Percentiles rank a stretch among this genome's conserved stretches.
These are phyloP conservation scores for Typhlichthys subterraneus DNA, from an alignment of 2,797 vertebrate genomes.

Conservation along the genomic window DNA sequence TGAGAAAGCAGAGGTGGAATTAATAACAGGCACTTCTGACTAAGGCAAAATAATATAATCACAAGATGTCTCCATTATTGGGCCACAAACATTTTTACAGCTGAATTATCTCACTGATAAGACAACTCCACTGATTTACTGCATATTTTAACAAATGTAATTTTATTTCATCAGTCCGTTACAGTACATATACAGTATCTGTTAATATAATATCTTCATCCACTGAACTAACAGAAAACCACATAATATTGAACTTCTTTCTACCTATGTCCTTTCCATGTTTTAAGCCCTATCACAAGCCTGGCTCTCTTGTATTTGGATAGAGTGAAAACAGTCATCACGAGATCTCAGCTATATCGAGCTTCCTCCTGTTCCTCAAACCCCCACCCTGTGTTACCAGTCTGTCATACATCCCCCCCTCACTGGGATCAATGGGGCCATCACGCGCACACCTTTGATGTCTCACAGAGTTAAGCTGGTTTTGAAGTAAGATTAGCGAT, in stretches of 20 bases:
- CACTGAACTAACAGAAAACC: not conserved
- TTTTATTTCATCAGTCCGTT: slow-evolving; percentile 8
- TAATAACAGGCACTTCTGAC: slow-evolving; percentile 27
- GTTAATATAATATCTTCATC: not conserved
- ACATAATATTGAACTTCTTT: not conserved
- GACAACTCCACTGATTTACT: not conserved
- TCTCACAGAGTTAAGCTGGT: slow-evolving; percentile 79
- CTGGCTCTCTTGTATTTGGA: slow-evolving; percentile 36
- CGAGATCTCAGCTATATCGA: slow-evolving; percentile 68
- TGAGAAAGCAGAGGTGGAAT: slow-evolving; percentile 37
- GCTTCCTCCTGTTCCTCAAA: slow-evolving; percentile 49
- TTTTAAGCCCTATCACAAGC: slow-evolving; percentile 48
- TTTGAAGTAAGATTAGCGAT: slow-evolving; percentile 81
- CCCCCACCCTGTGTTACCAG: slow-evolving; percentile 69
- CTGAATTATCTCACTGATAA: slow-evolving; percentile 5
- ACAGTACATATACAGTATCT: too few species aligned
- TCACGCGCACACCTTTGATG: slow-evolving; percentile 80
- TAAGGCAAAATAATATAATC: slow-evolving; percentile 29
- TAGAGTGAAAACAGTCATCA: slow-evolving; percentile 67
- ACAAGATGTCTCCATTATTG: slow-evolving; percentile 29
- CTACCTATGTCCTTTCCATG: slow-evolving; percentile 26
- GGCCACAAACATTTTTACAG: slow-evolving; percentile 21
- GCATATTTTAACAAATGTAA: slow-evolving; percentile 6
- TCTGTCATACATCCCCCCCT: slow-evolving; percentile 78
- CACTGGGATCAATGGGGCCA: slow-evolving; percentile 78